Evolutionary conservation across 2,888 invertebrate genomes (phyloP), one percentile per base, ranked within the genome.

Genomic region (Dolichomitus sp.): DNA sequence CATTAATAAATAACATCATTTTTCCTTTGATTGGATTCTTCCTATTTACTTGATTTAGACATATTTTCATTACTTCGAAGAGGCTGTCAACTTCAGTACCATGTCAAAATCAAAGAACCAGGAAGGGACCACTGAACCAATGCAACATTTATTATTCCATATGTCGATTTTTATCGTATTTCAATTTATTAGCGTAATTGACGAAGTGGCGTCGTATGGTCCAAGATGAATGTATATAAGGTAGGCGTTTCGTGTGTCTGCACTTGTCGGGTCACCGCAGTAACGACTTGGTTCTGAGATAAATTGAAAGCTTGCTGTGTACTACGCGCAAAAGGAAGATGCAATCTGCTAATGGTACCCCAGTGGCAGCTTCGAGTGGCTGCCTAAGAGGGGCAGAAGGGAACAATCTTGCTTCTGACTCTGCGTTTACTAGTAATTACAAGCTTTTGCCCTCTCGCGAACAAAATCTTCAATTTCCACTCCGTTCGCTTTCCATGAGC

Each of bases 281-380:
- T 81, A 79, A 80, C 87, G 85, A 87, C 80, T 81, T 86, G 83
- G 81, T 84, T 86, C 83, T 83, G 84, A 84, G 84, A 86, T 88
- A 86, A 86, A 87, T 86, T 85, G 86, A 87, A 83, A 84, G 82
- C 78, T 81, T 83, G 70, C 69, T 84, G 70, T 80, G 72, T 63
- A 63, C 69, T 70, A 81, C 72, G 72, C 75, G 85, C 80, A 83
- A 87, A 84, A 85, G 87, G 82, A 84, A 87, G 89, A 90, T 91
- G 90, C 91, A 92, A 92, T 92, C 89, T 90, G 87, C 92, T 92
- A 92, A 92, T 92, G 92, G 92, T 87, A 88, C 80, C 87, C 86
- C 88, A 85, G 85, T 84, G 87, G 80, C 85, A 87, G 89, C 88
- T 9, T 87, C 80, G 83, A 89, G 88, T 87, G 83, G 82, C 81